These are phyloP conservation scores for Hirtodrosophila histrioides DNA, from an alignment of 2,888 invertebrate species.

Conservation along the genomic window DNA sequence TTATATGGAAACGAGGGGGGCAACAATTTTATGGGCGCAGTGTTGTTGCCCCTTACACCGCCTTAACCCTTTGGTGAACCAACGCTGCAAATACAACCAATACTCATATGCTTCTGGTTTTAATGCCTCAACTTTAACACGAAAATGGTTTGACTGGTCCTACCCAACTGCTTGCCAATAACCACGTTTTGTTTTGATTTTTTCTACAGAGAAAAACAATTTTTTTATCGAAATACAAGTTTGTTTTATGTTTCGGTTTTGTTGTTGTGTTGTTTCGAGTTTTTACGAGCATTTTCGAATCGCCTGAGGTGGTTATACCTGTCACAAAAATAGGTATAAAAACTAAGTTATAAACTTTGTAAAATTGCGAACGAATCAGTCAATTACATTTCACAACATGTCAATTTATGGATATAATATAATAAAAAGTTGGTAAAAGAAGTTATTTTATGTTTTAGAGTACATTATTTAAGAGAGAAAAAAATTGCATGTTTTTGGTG, in stretches of 20 bases:
- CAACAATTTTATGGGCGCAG: constrained; percentile 68
- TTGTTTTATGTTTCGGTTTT: constrained; percentile 55
- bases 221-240: constrained; percentile 51
- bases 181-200: constrained; percentile 54
- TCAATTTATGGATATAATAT: background rate
- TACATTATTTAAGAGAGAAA: too few relatives aligned
- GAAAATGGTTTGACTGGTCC: constrained; percentile 36
- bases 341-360: constrained; percentile 24
- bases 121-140: constrained; percentile 69
- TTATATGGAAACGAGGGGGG: constrained; percentile 75
- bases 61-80: constrained; percentile 63
- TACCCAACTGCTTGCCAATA: constrained; percentile 25
- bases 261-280: constrained; percentile 20
- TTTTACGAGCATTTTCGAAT: constrained; percentile 63
- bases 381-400: constrained; percentile 18
- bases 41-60: constrained; percentile 1
- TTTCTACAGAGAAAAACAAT: constrained; percentile 28
- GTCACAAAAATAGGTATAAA: constrained; percentile 37
- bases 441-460: too few relatives aligned
- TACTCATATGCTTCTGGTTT: constrained; percentile 30
- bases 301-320: constrained; percentile 28
- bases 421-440: background rate
- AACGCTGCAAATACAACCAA: constrained; percentile 13
- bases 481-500: too few relatives aligned
- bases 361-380: background rate